Evolutionary conservation across 2,113 vertebrate genomes (phyloP).

Genomic region (Tamias sibiricus): DNA sequence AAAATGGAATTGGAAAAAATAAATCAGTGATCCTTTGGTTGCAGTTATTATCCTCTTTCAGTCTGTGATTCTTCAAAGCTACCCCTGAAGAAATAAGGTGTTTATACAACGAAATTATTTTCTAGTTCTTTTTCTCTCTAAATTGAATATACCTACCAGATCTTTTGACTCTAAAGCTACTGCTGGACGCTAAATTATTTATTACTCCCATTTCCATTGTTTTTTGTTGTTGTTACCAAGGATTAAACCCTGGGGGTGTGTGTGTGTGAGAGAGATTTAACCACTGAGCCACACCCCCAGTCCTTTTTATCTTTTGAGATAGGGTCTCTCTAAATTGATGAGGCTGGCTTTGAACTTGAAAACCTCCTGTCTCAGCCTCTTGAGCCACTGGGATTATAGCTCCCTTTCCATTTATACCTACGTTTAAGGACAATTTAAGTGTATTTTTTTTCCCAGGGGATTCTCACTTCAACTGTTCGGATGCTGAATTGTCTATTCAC

Average conservation of each 20-base stretch:
- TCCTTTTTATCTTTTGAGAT: too few species aligned
- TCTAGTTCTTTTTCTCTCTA: slow-evolving; percentile 82
- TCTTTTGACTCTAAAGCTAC: not conserved
- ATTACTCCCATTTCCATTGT: not conserved
- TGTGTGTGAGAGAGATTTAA: too few species aligned
- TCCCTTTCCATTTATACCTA: not conserved
- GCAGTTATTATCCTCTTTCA: slow-evolving; percentile 87
- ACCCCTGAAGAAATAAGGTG: slow-evolving; percentile 81
- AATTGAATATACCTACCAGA: not conserved
- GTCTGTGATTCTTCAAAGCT: slow-evolving; percentile 86
- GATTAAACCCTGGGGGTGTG: too few species aligned
- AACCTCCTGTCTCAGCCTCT: too few species aligned
- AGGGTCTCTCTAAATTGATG: too few species aligned
- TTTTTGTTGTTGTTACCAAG: too few species aligned
- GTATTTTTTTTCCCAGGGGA: not conserved
- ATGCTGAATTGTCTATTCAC: not conserved
- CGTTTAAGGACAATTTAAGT: slow-evolving; percentile 41
- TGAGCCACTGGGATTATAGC: too few species aligned
- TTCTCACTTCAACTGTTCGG: not conserved
- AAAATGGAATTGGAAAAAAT: slow-evolving; percentile 93
- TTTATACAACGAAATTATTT: slow-evolving; percentile 89
- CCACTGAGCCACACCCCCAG: too few species aligned
- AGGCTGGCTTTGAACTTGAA: too few species aligned
- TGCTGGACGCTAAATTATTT: not conserved
- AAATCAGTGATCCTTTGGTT: slow-evolving; percentile 90